A percentile compares a stretch with the other conserved stretches of the same genome.
phyloP scores from a whole-genome alignment of 2,888 invertebrate species.

The Linnaemya tessellans region DNA sequence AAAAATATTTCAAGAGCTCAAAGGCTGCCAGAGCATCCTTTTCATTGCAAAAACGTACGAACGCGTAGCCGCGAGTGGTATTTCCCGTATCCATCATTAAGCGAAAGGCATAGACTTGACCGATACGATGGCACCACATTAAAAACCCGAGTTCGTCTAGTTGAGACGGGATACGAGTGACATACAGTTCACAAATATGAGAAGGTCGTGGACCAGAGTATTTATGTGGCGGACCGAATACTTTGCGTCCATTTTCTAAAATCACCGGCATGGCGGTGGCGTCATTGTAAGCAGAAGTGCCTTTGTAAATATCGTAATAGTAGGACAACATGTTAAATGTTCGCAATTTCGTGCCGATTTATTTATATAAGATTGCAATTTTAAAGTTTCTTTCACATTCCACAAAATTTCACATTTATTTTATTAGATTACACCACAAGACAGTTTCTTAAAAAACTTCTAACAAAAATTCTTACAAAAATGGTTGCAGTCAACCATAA shows the following conservation, averaged over 20 bases:
- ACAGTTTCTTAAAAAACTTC: background rate
- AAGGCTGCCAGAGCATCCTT: slow-evolving; percentile 74
- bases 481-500: slow-evolving; percentile 32
- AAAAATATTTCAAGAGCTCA: slow-evolving; percentile 75
- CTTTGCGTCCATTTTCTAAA: slow-evolving; percentile 75
- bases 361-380: background rate
- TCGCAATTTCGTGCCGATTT: slow-evolving; percentile 4
- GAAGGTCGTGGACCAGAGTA: slow-evolving; percentile 74
- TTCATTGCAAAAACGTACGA: slow-evolving; percentile 74
- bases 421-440: too few species aligned
- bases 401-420: too few species aligned
- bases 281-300: slow-evolving; percentile 58
- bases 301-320: slow-evolving; percentile 52
- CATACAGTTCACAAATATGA: slow-evolving; percentile 75
- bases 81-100: slow-evolving; percentile 76
- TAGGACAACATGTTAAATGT: slow-evolving; percentile 31
- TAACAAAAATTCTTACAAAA: slow-evolving; percentile 1
- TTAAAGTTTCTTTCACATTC: slow-evolving; percentile 12
- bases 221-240: slow-evolving; percentile 74
- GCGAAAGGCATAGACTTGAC: slow-evolving; percentile 76
- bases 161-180: slow-evolving; percentile 75
- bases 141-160: slow-evolving; percentile 74
- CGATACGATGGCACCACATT: slow-evolving; percentile 75
- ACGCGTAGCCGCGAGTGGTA: slow-evolving; percentile 75
- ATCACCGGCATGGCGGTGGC: slow-evolving; percentile 71